Conservation (phyloP, 2,113 vertebrate genomes). For the Campylorhamphus procurvoides region DNA sequence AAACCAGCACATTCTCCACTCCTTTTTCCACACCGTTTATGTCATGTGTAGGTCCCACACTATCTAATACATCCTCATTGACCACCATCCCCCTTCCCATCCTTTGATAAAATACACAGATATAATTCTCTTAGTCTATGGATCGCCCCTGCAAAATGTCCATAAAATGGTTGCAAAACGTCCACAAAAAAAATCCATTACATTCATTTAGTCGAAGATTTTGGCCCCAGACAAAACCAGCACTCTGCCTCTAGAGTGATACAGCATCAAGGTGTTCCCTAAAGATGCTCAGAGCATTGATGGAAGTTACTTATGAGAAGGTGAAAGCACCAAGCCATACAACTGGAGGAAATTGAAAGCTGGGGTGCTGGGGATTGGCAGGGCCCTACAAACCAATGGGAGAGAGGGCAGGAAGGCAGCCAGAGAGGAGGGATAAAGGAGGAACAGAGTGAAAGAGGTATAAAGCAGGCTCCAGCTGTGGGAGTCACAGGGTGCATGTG, state of each 20-base stretch:
- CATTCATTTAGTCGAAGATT: background rate
- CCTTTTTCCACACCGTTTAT: background rate
- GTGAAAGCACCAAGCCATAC: background rate
- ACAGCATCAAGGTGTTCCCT: accelerated
- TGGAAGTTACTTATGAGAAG: background rate
- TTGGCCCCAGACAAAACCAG: background rate
- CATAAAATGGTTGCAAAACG: background rate
- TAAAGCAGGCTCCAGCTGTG: background rate
- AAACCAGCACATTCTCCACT: background rate
- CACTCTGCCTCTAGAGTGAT: background rate
- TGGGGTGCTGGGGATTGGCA: accelerated
- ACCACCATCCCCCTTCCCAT: background rate
- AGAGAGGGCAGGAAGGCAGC: background rate
- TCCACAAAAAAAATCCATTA: background rate
- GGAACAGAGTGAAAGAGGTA: background rate
- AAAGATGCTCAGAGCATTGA: background rate
- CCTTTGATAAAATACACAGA: background rate
- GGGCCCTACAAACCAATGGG: no score
- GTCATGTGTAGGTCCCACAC: background rate
- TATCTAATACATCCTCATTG: background rate
- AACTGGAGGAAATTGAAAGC: background rate
- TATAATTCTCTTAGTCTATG: background rate
- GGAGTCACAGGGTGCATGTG: accelerated
- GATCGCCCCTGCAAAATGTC: background rate
- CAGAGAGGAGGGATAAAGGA: background rate